These are phyloP conservation scores for Montifringilla adamsi DNA, from an alignment of 2,113 vertebrate genomes.

Conservation along the genomic window DNA sequence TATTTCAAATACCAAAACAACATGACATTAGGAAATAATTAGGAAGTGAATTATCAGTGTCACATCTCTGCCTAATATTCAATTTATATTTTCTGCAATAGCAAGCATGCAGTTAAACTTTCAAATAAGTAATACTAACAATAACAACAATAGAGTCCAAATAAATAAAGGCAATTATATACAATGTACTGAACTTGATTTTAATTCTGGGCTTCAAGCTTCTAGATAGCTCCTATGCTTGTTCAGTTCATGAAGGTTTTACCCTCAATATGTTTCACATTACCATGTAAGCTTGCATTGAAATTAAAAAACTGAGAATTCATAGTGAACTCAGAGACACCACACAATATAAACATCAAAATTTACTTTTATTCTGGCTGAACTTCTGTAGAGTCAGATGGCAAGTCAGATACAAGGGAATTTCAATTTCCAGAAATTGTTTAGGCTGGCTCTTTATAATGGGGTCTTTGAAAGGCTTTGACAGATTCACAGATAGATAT, in stretches of 20 bases:
- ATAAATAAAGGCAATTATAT: background rate
- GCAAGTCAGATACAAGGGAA: background rate
- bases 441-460: background rate
- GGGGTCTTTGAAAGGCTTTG: background rate
- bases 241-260: background rate
- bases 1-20: background rate
- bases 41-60: background rate
- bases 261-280: background rate
- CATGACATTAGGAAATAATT: background rate
- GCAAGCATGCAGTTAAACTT: background rate
- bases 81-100: background rate
- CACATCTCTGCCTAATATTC: background rate
- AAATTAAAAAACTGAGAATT: background rate
- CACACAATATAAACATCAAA: background rate
- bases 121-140: background rate
- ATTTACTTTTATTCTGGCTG: background rate
- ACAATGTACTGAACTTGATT: background rate
- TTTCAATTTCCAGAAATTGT: constrained; percentile 14
- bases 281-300: background rate
- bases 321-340: constrained; percentile 4
- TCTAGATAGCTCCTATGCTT: background rate
- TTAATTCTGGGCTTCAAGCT: background rate
- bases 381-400: background rate
- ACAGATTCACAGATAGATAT: background rate
- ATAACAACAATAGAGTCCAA: background rate